phyloP scores from a whole-genome alignment of 2,113 vertebrate genomes.

The Chloroceryle aenea region DNA sequence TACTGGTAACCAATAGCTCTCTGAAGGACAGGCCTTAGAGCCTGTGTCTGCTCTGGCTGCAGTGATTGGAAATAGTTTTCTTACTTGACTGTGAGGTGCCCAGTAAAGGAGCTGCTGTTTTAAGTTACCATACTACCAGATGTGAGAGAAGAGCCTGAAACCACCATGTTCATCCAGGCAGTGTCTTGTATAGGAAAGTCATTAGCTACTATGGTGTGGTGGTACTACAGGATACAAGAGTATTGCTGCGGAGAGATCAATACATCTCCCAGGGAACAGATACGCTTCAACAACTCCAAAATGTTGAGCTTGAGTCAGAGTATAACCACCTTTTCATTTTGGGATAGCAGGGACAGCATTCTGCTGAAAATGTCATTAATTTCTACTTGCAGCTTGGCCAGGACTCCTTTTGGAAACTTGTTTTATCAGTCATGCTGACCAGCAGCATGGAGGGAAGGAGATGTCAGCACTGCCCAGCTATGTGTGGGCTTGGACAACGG shows the following conservation, averaged over 20 bases:
- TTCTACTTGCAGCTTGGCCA: background rate
- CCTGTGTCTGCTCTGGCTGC: background rate
- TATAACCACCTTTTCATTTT: background rate
- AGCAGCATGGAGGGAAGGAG: background rate
- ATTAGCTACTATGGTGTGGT: background rate
- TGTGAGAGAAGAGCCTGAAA: background rate
- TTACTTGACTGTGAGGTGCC: background rate
- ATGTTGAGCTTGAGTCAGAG: background rate
- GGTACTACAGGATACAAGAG: background rate
- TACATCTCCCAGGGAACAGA: background rate
- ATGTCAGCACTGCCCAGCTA: background rate
- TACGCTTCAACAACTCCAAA: background rate
- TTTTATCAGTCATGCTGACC: background rate
- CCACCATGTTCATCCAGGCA: background rate
- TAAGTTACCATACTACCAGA: background rate
- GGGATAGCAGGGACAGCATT: too few relatives aligned
- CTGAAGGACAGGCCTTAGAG: background rate
- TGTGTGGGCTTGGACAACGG: background rate
- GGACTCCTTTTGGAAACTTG: background rate
- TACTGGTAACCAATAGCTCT: background rate
- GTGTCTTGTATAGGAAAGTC: background rate
- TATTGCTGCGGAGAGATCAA: fast-evolving
- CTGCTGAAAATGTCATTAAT: background rate
- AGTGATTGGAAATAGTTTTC: background rate
- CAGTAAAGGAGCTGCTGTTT: background rate